Conservation (phyloP, 2,888 invertebrate species). For the Zele albiditarsus region DNA sequence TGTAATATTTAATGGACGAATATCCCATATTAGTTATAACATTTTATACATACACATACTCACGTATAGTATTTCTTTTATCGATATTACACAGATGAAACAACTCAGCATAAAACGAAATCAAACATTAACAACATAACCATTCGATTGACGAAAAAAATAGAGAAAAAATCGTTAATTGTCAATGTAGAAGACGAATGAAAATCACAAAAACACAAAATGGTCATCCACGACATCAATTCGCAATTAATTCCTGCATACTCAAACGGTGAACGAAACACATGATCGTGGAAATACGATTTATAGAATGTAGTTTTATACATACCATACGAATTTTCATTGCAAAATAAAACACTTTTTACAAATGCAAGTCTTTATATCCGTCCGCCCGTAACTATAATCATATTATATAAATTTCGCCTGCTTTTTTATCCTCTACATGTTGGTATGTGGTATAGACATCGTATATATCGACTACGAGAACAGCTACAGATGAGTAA, state of each 20-base stretch:
- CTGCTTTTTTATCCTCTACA: too few species aligned
- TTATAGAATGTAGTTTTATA: constrained; percentile 65
- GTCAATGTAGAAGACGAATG: constrained; percentile 21
- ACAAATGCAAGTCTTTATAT: constrained; percentile 49
- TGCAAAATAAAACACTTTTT: constrained; percentile 67
- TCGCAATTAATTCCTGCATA: background rate
- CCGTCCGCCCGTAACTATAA: background rate
- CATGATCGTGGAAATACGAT: constrained; percentile 20
- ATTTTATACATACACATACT: constrained; percentile 55
- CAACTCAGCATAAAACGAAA: constrained; percentile 15
- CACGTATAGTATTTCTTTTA: constrained; percentile 59
- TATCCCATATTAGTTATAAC: constrained; percentile 47
- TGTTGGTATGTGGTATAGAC: too few species aligned
- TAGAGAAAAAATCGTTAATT: constrained; percentile 27
- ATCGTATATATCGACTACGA: too few species aligned
- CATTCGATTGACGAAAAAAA: constrained; percentile 15
- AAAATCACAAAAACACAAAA: background rate
- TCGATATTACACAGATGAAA: constrained; percentile 14
- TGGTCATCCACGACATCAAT: background rate
- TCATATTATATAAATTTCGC: background rate
- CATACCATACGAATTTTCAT: constrained; percentile 64
- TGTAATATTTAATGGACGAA: constrained; percentile 60
- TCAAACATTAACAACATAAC: background rate
- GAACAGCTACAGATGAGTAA: too few species aligned
- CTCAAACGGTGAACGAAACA: background rate